phyloP scores from a whole-genome alignment of 2,888 invertebrate species.

The Mechanitis messenoides region DNA sequence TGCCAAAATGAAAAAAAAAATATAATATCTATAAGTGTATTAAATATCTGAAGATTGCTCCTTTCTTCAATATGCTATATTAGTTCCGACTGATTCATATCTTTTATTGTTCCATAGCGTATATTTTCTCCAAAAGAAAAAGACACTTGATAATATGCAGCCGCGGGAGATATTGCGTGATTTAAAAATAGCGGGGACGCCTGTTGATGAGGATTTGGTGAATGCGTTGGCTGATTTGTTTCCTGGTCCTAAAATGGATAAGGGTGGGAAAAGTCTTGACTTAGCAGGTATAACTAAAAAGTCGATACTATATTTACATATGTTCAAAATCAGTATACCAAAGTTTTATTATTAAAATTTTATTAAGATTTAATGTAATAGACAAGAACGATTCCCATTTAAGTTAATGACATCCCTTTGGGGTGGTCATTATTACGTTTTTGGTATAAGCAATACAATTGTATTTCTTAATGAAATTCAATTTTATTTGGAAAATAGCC shows the following conservation, averaged over 20 bases:
- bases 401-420: too few species aligned
- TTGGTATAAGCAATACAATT: too few species aligned
- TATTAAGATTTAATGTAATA: too few species aligned
- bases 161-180: constrained; percentile 25
- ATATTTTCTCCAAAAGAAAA: constrained; percentile 28
- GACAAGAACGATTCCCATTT: too few species aligned
- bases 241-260: constrained; percentile 28
- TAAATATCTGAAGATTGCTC: too few species aligned
- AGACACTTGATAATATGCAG: constrained; percentile 19
- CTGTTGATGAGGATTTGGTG: constrained; percentile 24
- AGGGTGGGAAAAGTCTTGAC: constrained; percentile 22
- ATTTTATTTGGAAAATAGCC: too few species aligned
- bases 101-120: constrained; percentile 15
- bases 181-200: constrained; percentile 21
- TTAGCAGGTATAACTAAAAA: constrained; percentile 20
- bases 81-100: not conserved
- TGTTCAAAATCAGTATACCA: too few species aligned
- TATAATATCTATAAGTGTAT: too few species aligned
- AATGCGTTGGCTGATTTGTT: constrained; percentile 18
- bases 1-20: not conserved
- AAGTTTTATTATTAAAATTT: too few species aligned
- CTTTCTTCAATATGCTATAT: not conserved
- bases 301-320: too few species aligned
- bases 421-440: too few species aligned
- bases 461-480: too few species aligned